Base-by-base conservation (phyloP, 2,113 vertebrate genomes). In the Gallinago undulata region DNA sequence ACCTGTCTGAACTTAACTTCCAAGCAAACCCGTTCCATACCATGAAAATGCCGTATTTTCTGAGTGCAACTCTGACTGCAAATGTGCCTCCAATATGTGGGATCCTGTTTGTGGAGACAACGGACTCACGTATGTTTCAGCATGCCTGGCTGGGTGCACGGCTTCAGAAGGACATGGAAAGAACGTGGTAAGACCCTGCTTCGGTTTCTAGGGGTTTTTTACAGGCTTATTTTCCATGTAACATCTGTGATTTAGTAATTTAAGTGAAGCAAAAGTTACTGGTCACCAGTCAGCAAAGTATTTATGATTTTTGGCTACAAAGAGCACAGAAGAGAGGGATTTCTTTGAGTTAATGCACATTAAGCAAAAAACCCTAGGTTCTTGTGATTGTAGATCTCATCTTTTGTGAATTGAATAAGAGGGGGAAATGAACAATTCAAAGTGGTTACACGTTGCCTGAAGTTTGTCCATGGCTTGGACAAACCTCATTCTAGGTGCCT, bases 51-150 rank as follows among this genome's bases (percentile, higher is more conserved):
- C 83, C 31, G 43, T 99, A 28, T 93, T 98, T 93, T 98, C 99
- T 31, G 90, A 94, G 19, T 99, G 99, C 96, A 99, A 99, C 96
- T 96, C 93, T 41, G 92, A 94, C 96, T 99, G 99, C 94, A 98
- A 97, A 3, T 99, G 99, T 90, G 97, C 98, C n/a, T 48, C 93
- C 47, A 97, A 89, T 3, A 96, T 98, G 16, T 99, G 99, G 99
- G 99, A 99, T 55, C 99, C 99, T 0, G 98, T 99, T 73, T 99
- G 99, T 88, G 98, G 99, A 19, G 96, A 97, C 74, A 98, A 98
- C 10, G 98, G 99, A 57, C 87, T 99, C 88, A 99, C 99, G 4
- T 99, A 99, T 2, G 27, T 98, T 27, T 99, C 99, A 0, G 98
- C 99, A 0, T 99, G 99, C 93, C 93, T 99, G 76, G 99, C 99